These are phyloP conservation scores for Tychaedon coryphoeus DNA, from an alignment of 2,113 vertebrate species.

Conservation along the genomic window DNA sequence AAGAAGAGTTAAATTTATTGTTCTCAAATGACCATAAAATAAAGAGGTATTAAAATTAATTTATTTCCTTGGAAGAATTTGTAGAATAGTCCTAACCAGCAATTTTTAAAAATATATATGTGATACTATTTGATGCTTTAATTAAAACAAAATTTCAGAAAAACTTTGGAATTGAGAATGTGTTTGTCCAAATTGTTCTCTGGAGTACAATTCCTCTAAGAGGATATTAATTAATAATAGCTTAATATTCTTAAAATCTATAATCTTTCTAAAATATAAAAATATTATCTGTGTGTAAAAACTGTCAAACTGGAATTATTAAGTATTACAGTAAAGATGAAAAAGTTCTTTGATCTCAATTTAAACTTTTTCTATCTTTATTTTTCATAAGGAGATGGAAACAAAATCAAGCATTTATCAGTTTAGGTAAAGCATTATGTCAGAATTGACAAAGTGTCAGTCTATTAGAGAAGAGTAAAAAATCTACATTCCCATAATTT, in stretches of 20 bases:
- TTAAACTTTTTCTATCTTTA: neutral
- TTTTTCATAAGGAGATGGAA: neutral
- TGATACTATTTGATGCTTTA: neutral
- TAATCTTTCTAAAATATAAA: neutral
- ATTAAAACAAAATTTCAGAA: neutral
- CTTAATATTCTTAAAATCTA: neutral
- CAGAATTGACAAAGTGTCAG: neutral
- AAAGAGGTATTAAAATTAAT: neutral
- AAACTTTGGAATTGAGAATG: neutral
- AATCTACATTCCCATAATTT: neutral
- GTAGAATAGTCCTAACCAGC: neutral
- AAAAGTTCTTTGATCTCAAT: neutral
- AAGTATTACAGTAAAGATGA: neutral
- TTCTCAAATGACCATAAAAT: neutral
- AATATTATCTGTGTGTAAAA: neutral
- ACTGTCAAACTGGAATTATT: neutral
- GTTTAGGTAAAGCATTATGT: neutral
- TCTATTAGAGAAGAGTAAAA: neutral
- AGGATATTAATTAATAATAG: neutral
- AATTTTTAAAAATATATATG: neutral
- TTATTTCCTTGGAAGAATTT: neutral
- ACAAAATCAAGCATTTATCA: neutral
- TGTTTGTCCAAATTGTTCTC: neutral
- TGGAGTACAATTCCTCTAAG: neutral
- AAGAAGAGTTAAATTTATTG: neutral